phyloP scores from a whole-genome alignment of 2,888 invertebrate genomes.

The Tiliacea citrago region DNA sequence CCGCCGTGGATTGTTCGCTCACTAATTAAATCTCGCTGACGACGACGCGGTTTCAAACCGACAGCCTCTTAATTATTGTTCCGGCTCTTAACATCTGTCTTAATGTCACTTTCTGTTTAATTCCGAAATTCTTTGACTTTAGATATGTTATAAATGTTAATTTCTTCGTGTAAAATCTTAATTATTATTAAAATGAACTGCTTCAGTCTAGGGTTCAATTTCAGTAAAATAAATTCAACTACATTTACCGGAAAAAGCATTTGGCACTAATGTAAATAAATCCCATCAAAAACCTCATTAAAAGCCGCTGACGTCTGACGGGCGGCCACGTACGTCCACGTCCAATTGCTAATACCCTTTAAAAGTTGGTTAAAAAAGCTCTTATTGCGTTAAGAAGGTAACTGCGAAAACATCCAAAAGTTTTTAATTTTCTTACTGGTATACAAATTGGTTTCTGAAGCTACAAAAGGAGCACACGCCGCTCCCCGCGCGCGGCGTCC shows the following conservation, averaged over 20 bases:
- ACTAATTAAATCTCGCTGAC: conserved; percentile 89
- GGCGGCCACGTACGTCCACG: conserved; percentile 26
- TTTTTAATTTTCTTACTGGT: conserved; percentile 88
- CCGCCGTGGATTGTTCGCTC: conserved; percentile 81
- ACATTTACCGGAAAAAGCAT: conserved; percentile 24
- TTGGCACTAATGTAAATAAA: conserved; percentile 26
- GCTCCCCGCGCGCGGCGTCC: conserved; percentile 77
- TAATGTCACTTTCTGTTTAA: conserved; percentile 88
- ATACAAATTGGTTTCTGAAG: conserved; percentile 88
- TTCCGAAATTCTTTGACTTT: conserved; percentile 82
- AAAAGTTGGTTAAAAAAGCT: conserved; percentile 70
- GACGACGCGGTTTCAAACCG: conserved; percentile 88
- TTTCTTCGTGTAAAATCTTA: conserved; percentile 73
- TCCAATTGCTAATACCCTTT: conserved; percentile 54
- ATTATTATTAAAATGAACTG: conserved; percentile 58
- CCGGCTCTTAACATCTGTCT: conserved; percentile 89
- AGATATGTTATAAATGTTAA: conserved; percentile 78
- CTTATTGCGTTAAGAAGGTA: conserved; percentile 77
- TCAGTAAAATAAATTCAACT: conserved; percentile 45
- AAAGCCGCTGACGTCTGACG: conserved; percentile 39
- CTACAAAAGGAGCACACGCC: conserved; percentile 85
- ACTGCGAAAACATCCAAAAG: conserved; percentile 79
- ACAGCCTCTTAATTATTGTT: conserved; percentile 90
- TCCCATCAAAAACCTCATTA: conserved; percentile 38
- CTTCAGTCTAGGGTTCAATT: conserved; percentile 39